Percentiles rank a stretch among this genome's conserved stretches.
These are phyloP conservation scores for Drosophila pruinosa DNA, from an alignment of 1,140 invertebrate genomes.

Conservation along the genomic window DNA sequence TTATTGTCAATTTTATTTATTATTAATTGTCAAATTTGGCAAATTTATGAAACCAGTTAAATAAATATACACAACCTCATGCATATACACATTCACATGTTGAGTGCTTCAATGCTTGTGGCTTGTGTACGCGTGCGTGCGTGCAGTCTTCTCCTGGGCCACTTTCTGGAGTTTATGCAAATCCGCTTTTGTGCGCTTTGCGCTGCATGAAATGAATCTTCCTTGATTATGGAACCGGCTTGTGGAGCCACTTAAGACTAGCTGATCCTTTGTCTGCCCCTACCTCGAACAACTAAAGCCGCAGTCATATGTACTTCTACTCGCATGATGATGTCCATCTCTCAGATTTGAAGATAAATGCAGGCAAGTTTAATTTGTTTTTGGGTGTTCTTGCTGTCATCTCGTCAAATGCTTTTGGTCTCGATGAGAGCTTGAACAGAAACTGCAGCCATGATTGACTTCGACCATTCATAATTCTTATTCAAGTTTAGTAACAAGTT, in stretches of 20 bases:
- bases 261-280: neutral
- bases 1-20: conserved; percentile 83
- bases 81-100: neutral
- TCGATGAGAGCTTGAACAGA: neutral
- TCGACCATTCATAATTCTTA: neutral
- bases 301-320: neutral
- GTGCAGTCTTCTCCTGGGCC: conserved; percentile 18
- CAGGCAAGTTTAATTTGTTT: conserved; percentile 77
- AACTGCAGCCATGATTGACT: too few relatives aligned
- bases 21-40: conserved; percentile 82
- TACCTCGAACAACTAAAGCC: neutral
- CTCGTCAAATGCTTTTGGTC: neutral
- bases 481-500: too few relatives aligned
- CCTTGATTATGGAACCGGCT: conserved; percentile 60
- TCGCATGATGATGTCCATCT: conserved; percentile 31
- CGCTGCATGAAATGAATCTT: conserved; percentile 80
- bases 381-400: conserved; percentile 57
- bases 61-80: neutral
- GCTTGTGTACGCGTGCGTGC: neutral
- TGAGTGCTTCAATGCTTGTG: neutral
- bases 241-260: conserved; percentile 53
- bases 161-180: conserved; percentile 58
- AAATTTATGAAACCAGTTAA: conserved; percentile 77
- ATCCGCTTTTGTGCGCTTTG: conserved; percentile 49
- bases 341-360: conserved; percentile 69